Evolutionary conservation across 1,140 invertebrate genomes (phyloP).

Genomic region (Bilobella aurantiaca): DNA sequence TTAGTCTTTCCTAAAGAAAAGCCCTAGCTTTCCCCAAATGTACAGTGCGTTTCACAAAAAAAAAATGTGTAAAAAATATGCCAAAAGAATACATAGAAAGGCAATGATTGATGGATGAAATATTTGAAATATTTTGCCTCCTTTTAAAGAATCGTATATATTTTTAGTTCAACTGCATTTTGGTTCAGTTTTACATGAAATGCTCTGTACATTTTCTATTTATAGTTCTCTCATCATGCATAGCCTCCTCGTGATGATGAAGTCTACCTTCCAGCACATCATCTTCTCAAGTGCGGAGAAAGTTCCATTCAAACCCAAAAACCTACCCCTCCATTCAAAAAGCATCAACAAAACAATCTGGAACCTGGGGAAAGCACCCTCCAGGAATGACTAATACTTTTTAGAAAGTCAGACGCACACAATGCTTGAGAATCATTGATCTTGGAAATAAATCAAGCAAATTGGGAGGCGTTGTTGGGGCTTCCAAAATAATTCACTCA

Average conservation of each 20-base stretch:
- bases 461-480: neutral
- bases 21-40: neutral
- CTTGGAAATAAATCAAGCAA: neutral
- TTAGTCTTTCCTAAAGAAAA: neutral
- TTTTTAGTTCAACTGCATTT: too few species aligned
- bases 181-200: too few species aligned
- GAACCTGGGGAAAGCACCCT: neutral
- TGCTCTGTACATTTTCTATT: too few species aligned
- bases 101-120: too few species aligned
- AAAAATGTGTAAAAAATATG: too few species aligned
- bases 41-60: too few species aligned
- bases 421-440: neutral
- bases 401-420: neutral
- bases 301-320: neutral
- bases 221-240: neutral
- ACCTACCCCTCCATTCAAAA: neutral
- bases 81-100: too few species aligned
- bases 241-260: neutral
- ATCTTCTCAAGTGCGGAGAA: neutral
- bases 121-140: too few species aligned
- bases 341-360: too few species aligned
- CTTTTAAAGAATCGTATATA: too few species aligned
- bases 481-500: neutral
- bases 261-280: neutral
- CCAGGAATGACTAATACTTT: neutral